Percentiles rank a stretch among this genome's conserved stretches.
These are phyloP conservation scores for Aurelia coerulea DNA, from an alignment of 30 jellyfish, hydroid and myxozoan genomes.

Conservation along the genomic window DNA sequence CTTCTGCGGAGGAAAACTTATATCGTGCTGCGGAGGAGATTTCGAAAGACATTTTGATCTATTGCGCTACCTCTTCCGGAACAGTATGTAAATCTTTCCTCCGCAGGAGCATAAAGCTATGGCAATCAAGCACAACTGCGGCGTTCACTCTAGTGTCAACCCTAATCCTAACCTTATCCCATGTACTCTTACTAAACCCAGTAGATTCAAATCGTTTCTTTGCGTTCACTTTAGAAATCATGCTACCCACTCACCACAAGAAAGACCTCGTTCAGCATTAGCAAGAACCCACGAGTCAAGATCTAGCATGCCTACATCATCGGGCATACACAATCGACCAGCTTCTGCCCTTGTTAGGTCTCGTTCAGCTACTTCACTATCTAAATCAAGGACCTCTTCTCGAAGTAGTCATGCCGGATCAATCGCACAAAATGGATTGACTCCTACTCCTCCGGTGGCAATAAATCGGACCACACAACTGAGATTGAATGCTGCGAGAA, in stretches of 20 bases:
- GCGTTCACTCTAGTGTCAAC: no score
- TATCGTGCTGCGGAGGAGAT: no score
- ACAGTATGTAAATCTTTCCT: no score
- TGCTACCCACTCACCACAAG: background rate
- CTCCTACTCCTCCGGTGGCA: slow-evolving; percentile 65
- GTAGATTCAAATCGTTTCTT: no score
- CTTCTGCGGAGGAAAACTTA: no score
- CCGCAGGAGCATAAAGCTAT: no score
- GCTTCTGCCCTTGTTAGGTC: slow-evolving; percentile 49
- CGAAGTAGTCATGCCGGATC: background rate
- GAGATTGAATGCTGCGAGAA: slow-evolving; percentile 37
- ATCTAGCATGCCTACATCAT: slow-evolving; percentile 21
- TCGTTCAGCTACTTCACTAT: background rate
- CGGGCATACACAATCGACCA: slow-evolving; percentile 46
- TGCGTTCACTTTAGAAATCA: no score
- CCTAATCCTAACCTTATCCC: no score
- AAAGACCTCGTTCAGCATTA: slow-evolving; percentile 49
- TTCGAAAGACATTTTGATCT: no score
- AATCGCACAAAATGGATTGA: background rate
- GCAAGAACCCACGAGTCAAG: slow-evolving; percentile 22
- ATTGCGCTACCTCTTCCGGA: no score
- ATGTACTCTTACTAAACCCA: no score
- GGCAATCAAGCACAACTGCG: no score
- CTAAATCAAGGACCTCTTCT: slow-evolving; percentile 10
- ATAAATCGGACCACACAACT: slow-evolving; percentile 52